Evolutionary conservation across 1,140 invertebrate genomes (phyloP), one percentile per base, ranked within the genome.

Genomic region (Elymnias hypermnestra): DNA sequence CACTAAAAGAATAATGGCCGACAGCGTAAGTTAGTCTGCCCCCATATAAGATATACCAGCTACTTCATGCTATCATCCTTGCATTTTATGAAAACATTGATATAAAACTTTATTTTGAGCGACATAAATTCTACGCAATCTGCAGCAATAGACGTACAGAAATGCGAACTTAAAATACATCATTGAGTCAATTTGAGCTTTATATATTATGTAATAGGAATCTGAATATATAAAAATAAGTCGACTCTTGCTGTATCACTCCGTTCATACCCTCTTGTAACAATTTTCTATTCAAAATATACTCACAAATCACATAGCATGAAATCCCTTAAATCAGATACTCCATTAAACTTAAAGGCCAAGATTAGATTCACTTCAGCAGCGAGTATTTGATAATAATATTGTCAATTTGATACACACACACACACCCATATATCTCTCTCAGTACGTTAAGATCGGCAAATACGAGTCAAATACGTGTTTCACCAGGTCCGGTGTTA

Each of bases 251-350:
- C 45, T 29, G 15, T 51, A 36, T 48, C 53, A 56, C 35, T 64
- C 26, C 53, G 54, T 53, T 67, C 58, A 64, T 64, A 12, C 9
- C 10, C 7, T 29, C 13, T 29, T 12, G 9, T 4, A 68, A 62
- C 58, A 63, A 67, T 64, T 68, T 68, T 48, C 56, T 59, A 57
- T 60, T 68, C 50, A 57, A 57, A 62, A 49, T 23, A 48, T 64
- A 55, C 56, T 64, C 58, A 59, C 53, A 52, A 63, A 57, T 59
- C 62, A 55, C 53, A 51, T 38, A 41, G n/a, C n/a, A n/a, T n/a
- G n/a, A n/a, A n/a, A n/a, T n/a, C n/a, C n/a, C n/a, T n/a, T n/a
- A n/a, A n/a, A n/a, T n/a, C n/a, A n/a, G n/a, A n/a, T n/a, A n/a
- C n/a, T n/a, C n/a, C n/a, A n/a, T n/a, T n/a, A n/a, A n/a, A n/a